Conservation (phyloP, 2,888 invertebrate species). For the Dryobota labecula region DNA sequence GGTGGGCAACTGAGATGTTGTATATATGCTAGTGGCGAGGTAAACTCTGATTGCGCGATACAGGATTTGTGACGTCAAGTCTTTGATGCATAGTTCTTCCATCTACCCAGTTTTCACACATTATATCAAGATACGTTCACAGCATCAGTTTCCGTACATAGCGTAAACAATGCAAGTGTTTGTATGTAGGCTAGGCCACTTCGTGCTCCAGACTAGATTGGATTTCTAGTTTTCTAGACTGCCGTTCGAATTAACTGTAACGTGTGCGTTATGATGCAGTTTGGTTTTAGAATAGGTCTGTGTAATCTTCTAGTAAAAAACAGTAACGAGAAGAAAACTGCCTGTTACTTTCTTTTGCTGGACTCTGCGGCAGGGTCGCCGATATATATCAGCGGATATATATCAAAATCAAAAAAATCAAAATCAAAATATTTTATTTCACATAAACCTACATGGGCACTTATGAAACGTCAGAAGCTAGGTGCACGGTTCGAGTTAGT, state of each 20-base stretch:
- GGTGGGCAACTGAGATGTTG: too few relatives aligned
- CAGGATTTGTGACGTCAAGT: too few relatives aligned
- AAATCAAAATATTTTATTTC: too few relatives aligned
- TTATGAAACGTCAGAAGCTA: too few relatives aligned
- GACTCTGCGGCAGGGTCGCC: too few relatives aligned
- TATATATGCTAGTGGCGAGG: too few relatives aligned
- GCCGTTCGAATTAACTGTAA: slow-evolving; percentile 75
- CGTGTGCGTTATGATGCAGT: slow-evolving; percentile 62
- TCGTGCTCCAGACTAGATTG: slow-evolving; percentile 76
- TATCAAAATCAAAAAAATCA: too few relatives aligned
- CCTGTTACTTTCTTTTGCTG: background rate
- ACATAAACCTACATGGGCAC: too few relatives aligned
- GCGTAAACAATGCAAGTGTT: slow-evolving; percentile 68
- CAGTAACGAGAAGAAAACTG: slow-evolving; percentile 1
- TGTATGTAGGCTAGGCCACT: slow-evolving; percentile 67
- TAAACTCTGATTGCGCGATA: too few relatives aligned
- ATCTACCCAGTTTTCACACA: slow-evolving; percentile 22
- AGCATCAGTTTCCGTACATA: slow-evolving; percentile 43
- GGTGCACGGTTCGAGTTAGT: too few relatives aligned
- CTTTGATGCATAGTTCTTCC: too few relatives aligned
- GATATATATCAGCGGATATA: too few relatives aligned
- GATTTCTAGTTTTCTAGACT: slow-evolving; percentile 81
- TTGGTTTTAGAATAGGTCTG: slow-evolving; percentile 40
- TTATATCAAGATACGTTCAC: slow-evolving; percentile 30
- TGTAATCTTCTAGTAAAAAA: slow-evolving; percentile 22